Percentiles rank a stretch among this genome's conserved stretches.
Evolutionary conservation across 2,113 vertebrate genomes (phyloP).

Genomic region (Cryptotis parvus): DNA sequence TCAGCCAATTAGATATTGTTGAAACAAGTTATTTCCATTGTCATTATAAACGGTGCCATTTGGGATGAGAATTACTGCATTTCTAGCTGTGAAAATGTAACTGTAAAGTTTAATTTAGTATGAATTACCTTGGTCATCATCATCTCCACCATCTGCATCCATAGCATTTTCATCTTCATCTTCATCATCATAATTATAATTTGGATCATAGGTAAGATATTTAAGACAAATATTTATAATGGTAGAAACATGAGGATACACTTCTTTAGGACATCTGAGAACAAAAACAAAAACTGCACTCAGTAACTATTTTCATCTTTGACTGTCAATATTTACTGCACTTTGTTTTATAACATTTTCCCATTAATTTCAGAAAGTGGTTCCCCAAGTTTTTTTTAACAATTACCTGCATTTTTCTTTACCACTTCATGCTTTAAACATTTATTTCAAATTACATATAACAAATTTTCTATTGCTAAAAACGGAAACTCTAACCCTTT

Average conservation of each 20-base stretch:
- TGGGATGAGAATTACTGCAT: neutral
- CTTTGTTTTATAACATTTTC: slow-evolving; percentile 22
- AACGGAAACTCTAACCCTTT: too few relatives aligned
- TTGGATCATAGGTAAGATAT: slow-evolving; percentile 99
- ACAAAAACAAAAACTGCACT: slow-evolving; percentile 63
- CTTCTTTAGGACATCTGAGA: slow-evolving; percentile 97
- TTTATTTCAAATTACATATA: slow-evolving; percentile 27
- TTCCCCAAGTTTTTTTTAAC: neutral
- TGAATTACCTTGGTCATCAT: slow-evolving; percentile 97
- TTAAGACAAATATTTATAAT: slow-evolving; percentile 99
- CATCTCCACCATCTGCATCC: slow-evolving; percentile 97
- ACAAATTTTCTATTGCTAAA: neutral
- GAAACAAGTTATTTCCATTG: slow-evolving; percentile 1
- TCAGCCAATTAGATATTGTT: neutral
- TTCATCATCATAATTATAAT: slow-evolving; percentile 99
- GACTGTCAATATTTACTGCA: neutral
- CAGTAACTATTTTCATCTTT: slow-evolving; percentile 24
- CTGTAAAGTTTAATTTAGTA: neutral
- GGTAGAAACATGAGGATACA: slow-evolving; percentile 97
- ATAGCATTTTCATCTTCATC: slow-evolving; percentile 99
- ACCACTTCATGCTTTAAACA: neutral
- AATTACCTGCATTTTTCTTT: neutral
- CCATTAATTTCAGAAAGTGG: neutral
- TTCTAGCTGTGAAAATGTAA: slow-evolving; percentile 32
- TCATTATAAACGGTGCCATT: neutral